phyloP scores from a whole-genome alignment of 2,888 invertebrate genomes.

The Scaptomyza reducta region DNA sequence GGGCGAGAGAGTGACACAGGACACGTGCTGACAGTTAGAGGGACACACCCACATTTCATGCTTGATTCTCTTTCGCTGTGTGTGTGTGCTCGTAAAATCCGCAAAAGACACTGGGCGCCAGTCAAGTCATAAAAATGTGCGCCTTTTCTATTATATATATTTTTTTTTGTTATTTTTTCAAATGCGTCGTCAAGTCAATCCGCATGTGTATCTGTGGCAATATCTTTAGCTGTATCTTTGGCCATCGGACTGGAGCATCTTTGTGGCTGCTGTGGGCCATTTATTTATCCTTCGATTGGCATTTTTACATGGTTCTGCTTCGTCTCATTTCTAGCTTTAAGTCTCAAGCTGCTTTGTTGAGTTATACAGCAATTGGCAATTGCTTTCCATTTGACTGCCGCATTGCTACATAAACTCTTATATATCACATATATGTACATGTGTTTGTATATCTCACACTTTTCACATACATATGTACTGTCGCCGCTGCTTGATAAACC shows the following conservation, averaged over 20 bases:
- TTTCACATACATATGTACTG: constrained; percentile 2
- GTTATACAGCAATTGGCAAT: constrained; percentile 62
- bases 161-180: constrained; percentile 8
- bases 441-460: too few species aligned
- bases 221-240: constrained; percentile 28
- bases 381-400: constrained; percentile 62
- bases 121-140: constrained; percentile 63
- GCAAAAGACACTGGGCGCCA: constrained; percentile 68
- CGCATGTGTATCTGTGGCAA: constrained; percentile 26
- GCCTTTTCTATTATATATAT: constrained; percentile 11
- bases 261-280: constrained; percentile 33
- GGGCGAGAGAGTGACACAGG: too few species aligned
- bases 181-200: constrained; percentile 37
- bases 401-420: constrained; percentile 53
- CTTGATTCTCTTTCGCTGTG: constrained; percentile 12
- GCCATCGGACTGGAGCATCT: constrained; percentile 22
- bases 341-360: constrained; percentile 37
- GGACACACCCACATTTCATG: constrained; percentile 29
- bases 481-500: constrained; percentile 35
- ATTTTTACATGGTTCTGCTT: constrained; percentile 25
- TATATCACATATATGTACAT: too few species aligned
- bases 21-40: constrained; percentile 44
- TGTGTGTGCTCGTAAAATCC: constrained; percentile 55
- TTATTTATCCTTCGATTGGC: constrained; percentile 51
- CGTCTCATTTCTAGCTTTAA: neutral